These are phyloP conservation scores for Hydropsyche betteni DNA, from an alignment of 2,888 invertebrate genomes.

Conservation along the genomic window DNA sequence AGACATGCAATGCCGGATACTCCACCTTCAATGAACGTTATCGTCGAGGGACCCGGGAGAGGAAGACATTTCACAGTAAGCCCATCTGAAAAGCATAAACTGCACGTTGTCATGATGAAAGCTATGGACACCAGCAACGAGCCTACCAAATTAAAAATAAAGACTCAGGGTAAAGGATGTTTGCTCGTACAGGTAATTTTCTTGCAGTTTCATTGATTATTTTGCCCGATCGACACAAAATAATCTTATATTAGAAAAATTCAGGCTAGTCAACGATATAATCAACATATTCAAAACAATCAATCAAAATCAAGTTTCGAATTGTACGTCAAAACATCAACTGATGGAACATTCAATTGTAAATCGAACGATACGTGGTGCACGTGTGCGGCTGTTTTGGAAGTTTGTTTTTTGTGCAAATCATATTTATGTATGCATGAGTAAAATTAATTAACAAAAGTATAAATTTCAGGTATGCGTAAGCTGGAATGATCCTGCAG, in stretches of 20 bases:
- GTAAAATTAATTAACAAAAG: neutral
- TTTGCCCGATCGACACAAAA: neutral
- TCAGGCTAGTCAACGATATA: conserved; percentile 61
- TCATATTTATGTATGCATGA: neutral
- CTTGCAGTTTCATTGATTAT: neutral
- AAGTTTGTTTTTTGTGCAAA: conserved; percentile 54
- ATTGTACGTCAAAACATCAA: conserved; percentile 58
- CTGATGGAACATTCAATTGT: conserved; percentile 62
- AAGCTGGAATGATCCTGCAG: conserved; percentile 55
- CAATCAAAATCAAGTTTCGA: conserved; percentile 54
- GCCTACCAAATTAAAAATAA: conserved; percentile 54
- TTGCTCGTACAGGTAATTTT: conserved; percentile 56
- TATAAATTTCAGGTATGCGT: conserved; percentile 58
- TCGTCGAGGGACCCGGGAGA: conserved; percentile 52
- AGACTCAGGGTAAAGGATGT: conserved; percentile 56
- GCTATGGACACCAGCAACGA: conserved; percentile 52
- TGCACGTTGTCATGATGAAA: conserved; percentile 45
- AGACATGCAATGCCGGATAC: conserved; percentile 55
- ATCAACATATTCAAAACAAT: conserved; percentile 53
- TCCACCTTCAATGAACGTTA: conserved; percentile 57
- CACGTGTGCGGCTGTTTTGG: conserved; percentile 61
- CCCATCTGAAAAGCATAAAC: conserved; percentile 53
- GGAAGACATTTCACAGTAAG: conserved; percentile 51
- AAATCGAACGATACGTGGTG: conserved; percentile 56
- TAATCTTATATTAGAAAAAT: conserved; percentile 48